These are phyloP conservation scores for Pseudococcus longispinus DNA, from an alignment of 2,888 invertebrate genomes.

Conservation along the genomic window DNA sequence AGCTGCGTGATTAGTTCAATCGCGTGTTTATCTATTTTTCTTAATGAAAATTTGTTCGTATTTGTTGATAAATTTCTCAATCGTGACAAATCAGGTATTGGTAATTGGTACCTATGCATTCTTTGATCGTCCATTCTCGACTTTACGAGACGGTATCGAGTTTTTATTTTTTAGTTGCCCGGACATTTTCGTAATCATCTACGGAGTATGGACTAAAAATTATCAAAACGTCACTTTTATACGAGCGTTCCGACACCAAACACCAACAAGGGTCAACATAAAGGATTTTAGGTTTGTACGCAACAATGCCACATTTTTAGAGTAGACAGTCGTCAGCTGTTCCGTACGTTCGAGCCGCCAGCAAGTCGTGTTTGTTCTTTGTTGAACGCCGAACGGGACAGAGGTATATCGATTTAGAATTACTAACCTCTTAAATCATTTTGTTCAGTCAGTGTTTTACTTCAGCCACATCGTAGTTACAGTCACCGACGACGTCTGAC, in stretches of 20 bases:
- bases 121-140: no score
- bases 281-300: slow-evolving; percentile 13
- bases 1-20: no score
- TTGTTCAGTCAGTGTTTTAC: background rate
- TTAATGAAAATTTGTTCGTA: no score
- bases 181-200: no score
- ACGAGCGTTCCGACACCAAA: background rate
- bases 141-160: no score
- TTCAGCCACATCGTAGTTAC: background rate
- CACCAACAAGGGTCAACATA: background rate
- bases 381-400: background rate
- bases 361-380: background rate
- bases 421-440: slow-evolving; percentile 11
- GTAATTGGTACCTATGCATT: no score
- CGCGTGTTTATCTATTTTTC: no score
- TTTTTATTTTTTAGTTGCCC: no score
- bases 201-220: no score
- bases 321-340: background rate
- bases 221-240: background rate
- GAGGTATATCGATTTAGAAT: slow-evolving; percentile 21
- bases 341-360: background rate
- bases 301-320: background rate
- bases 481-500: background rate
- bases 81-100: no score
- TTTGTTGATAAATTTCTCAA: no score